A percentile compares a stretch with the other conserved stretches of the same genome.
Evolutionary conservation across 2,113 vertebrate species (phyloP).

Genomic region (Syngnathoides biaculeatus): DNA sequence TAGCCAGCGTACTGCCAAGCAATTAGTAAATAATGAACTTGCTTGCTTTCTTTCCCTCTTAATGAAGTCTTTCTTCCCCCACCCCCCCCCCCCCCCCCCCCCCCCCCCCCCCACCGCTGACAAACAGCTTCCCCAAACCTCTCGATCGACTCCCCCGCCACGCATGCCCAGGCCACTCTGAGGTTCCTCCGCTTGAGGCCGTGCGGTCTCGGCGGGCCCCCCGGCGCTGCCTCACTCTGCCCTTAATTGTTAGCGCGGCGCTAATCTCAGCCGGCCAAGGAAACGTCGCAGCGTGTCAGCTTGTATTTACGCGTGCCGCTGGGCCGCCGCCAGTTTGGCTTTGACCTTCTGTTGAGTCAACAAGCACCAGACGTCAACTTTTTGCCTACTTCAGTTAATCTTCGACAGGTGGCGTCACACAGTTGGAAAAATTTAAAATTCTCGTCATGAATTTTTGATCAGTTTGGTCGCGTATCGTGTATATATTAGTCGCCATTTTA

Average conservation of each 20-base stretch:
- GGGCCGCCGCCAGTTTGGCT: slow-evolving; percentile 27
- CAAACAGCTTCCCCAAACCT: slow-evolving; percentile 34
- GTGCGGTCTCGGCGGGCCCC: slow-evolving; percentile 7
- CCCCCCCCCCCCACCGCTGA: slow-evolving; percentile 6
- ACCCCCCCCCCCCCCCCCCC: no score
- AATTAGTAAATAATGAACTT: slow-evolving; percentile 48
- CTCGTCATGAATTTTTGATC: not conserved
- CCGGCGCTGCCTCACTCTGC: slow-evolving; percentile 26
- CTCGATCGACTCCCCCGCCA: slow-evolving; percentile 20
- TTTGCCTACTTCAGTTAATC: not conserved
- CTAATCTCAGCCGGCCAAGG: slow-evolving; percentile 41
- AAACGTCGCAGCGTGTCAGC: slow-evolving; percentile 30
- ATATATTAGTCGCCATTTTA: not conserved
- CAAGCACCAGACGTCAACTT: slow-evolving; percentile 8
- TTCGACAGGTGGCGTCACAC: not conserved
- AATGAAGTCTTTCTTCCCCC: slow-evolving; percentile 30
- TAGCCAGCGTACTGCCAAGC: slow-evolving; percentile 36
- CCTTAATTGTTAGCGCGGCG: slow-evolving; percentile 39
- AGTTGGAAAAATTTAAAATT: not conserved
- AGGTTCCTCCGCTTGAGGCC: slow-evolving; percentile 22
- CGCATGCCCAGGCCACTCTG: slow-evolving; percentile 8
- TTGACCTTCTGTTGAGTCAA: slow-evolving; percentile 20
- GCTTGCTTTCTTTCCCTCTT: slow-evolving; percentile 36
- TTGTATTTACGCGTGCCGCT: slow-evolving; percentile 23
- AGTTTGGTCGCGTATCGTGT: not conserved